Percentiles rank a stretch among this genome's conserved stretches.
Evolutionary conservation across 2,888 invertebrate genomes (phyloP).

Genomic region (Neoaliturus tenellus): DNA sequence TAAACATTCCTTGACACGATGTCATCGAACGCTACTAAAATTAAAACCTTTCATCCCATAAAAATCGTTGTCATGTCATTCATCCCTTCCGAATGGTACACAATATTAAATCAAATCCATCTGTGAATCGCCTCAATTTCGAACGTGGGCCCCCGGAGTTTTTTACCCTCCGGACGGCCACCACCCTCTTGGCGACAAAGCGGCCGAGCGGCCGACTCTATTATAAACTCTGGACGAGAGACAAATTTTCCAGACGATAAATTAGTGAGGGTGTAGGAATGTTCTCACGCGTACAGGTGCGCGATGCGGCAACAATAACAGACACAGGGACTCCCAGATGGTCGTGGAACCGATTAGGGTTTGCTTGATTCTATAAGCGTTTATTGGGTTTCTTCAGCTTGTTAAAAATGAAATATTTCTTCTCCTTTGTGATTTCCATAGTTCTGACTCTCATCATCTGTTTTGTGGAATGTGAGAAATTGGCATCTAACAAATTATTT

Average conservation of each 20-base stretch:
- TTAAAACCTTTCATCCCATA: too few species aligned
- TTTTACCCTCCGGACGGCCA: neutral
- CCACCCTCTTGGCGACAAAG: conserved; percentile 14
- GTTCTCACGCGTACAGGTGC: conserved; percentile 46
- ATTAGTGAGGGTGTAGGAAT: conserved; percentile 28
- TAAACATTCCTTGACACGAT: too few species aligned
- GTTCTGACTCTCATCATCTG: too few species aligned
- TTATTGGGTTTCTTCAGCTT: neutral
- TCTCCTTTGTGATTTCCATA: neutral
- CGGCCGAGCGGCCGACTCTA: conserved; percentile 6
- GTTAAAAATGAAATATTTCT: neutral
- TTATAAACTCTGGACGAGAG: conserved; percentile 48
- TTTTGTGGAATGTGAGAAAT: too few species aligned
- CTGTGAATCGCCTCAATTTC: neutral
- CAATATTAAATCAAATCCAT: neutral
- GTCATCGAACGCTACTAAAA: too few species aligned
- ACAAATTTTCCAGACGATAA: conserved; percentile 51
- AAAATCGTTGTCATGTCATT: too few species aligned
- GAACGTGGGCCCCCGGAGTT: neutral
- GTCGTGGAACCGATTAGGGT: neutral
- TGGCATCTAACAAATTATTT: too few species aligned
- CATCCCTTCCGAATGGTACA: neutral
- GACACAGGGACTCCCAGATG: neutral
- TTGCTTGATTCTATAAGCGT: neutral
- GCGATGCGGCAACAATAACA: neutral